Evolutionary conservation across 2,113 vertebrate genomes (phyloP).

Genomic region (Myotis brandtii): DNA sequence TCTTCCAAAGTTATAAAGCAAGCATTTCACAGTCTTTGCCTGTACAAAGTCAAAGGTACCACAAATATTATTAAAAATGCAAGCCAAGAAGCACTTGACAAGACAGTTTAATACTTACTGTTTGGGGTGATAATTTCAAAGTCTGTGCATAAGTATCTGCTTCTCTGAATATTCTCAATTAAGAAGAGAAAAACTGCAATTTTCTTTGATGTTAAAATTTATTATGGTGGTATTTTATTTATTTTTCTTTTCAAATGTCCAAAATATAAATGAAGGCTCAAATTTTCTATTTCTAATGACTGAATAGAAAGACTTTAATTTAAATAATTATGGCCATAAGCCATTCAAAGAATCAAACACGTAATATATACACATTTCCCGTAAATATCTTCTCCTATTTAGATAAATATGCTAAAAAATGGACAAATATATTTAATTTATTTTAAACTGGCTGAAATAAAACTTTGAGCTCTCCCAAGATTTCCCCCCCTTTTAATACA

Average conservation of each 20-base stretch:
- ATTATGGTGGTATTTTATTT: not conserved
- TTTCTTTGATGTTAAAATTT: conserved; percentile 28
- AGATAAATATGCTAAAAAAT: not conserved
- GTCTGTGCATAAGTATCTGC: conserved; percentile 62
- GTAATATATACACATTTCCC: not conserved
- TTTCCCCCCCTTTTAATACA: not conserved
- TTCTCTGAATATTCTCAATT: conserved; percentile 59
- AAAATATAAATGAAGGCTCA: conserved; percentile 35
- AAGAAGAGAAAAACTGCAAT: conserved; percentile 49
- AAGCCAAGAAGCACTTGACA: conserved; percentile 67
- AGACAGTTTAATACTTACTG: conserved; percentile 48
- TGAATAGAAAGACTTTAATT: not conserved
- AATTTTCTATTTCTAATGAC: not conserved
- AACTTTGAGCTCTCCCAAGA: not conserved
- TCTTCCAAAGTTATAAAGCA: conserved; percentile 51
- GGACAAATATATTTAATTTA: not conserved
- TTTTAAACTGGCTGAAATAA: conserved; percentile 11
- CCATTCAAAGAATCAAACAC: not conserved
- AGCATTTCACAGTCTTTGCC: conserved; percentile 37
- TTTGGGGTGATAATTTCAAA: conserved; percentile 80
- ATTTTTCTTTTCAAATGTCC: conserved; percentile 4
- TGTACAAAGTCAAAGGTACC: conserved; percentile 68
- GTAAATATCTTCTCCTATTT: not conserved
- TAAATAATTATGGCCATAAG: conserved; percentile 30
- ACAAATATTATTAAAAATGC: conserved; percentile 75